These are phyloP conservation scores for Harpalus rubripes DNA, from an alignment of 2,888 invertebrate genomes.

Conservation along the genomic window DNA sequence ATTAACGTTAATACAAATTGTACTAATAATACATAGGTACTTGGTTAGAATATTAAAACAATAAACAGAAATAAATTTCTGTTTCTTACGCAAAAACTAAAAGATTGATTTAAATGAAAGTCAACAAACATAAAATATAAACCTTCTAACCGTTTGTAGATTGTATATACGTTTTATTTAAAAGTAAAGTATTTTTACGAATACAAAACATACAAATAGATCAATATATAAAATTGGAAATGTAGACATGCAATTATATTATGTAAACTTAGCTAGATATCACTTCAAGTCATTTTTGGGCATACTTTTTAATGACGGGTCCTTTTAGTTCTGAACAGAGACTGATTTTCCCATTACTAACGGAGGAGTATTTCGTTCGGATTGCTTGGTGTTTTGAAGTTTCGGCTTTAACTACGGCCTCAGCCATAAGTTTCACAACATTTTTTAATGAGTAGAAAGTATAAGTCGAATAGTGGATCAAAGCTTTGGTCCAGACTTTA, in stretches of 20 bases:
- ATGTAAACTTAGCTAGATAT: constrained; percentile 38
- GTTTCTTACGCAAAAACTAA: background rate
- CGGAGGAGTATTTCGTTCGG: constrained; percentile 82
- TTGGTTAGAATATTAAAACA: constrained; percentile 12
- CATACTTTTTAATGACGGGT: constrained; percentile 72
- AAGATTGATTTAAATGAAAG: constrained; percentile 7
- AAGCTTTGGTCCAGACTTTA: constrained; percentile 86
- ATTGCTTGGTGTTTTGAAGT: constrained; percentile 86
- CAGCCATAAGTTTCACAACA: constrained; percentile 85
- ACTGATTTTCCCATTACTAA: constrained; percentile 83
- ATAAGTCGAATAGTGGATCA: constrained; percentile 89
- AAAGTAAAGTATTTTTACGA: constrained; percentile 27
- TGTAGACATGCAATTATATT: constrained; percentile 40
- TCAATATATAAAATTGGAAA: constrained; percentile 43
- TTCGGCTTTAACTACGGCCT: constrained; percentile 84
- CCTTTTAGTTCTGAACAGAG: constrained; percentile 82
- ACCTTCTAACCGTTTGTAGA: constrained; percentile 30
- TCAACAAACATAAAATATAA: constrained; percentile 33
- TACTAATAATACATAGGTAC: constrained; percentile 5
- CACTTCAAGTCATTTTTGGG: constrained; percentile 55
- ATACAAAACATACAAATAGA: constrained; percentile 45
- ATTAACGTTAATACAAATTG: constrained; percentile 40
- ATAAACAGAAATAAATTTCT: constrained; percentile 39
- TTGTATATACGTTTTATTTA: constrained; percentile 55
- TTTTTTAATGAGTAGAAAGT: constrained; percentile 84